phyloP scores from a whole-genome alignment of 1,140 invertebrate species.

The Pogonognathellus flavescens region DNA sequence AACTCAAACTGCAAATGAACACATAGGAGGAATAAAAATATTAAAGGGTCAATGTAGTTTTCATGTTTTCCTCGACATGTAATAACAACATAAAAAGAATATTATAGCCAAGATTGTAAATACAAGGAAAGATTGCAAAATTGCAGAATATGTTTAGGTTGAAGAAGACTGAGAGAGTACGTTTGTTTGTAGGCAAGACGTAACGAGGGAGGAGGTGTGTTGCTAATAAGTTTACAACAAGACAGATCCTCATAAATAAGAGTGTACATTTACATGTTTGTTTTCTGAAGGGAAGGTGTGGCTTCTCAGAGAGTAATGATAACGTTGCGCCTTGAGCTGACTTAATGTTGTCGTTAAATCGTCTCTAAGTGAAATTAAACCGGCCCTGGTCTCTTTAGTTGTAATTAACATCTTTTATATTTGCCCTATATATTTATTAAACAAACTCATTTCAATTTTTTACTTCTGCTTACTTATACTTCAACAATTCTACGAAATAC shows the following conservation, averaged over 20 bases:
- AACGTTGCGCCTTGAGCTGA: conserved; percentile 31
- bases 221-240: conserved; percentile 6
- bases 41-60: no score
- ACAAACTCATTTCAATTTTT: no score
- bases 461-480: no score
- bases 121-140: neutral
- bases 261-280: conserved; percentile 26
- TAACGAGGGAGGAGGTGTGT: neutral
- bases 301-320: conserved; percentile 10
- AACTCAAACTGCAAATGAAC: no score
- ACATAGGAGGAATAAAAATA: no score
- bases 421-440: no score
- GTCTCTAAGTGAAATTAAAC: conserved; percentile 10
- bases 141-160: neutral
- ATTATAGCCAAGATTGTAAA: no score
- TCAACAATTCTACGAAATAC: no score
- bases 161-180: neutral
- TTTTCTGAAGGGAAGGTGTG: conserved; percentile 22
- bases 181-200: neutral
- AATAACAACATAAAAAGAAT: no score
- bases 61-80: no score
- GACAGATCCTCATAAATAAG: conserved; percentile 15
- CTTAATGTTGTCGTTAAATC: conserved; percentile 27
- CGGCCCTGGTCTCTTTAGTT: neutral
- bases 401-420: no score